phyloP scores from a whole-genome alignment of 2,888 invertebrate genomes.

The Eurytoma californica region DNA sequence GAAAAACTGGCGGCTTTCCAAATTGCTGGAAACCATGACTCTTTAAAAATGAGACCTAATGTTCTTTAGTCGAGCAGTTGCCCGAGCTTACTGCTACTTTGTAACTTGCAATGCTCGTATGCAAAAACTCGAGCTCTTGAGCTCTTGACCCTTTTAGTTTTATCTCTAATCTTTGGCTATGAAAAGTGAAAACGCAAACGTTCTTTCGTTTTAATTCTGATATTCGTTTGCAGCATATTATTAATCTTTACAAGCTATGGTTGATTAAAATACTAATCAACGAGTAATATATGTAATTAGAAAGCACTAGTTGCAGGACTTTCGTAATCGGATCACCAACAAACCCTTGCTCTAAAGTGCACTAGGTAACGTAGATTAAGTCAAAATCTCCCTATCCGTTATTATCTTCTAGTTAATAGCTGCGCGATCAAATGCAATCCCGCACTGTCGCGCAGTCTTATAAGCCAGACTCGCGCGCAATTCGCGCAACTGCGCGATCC shows the following conservation, averaged over 20 bases:
- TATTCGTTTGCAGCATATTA: too few species aligned
- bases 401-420: slow-evolving; percentile 14
- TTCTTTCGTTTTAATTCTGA: too few species aligned
- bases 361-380: slow-evolving; percentile 1
- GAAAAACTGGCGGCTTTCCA: slow-evolving; percentile 26
- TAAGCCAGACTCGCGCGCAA: not conserved
- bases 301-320: too few species aligned
- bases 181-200: too few species aligned
- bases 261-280: not conserved
- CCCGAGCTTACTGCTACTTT: too few species aligned
- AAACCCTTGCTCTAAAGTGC: not conserved
- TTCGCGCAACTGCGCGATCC: not conserved
- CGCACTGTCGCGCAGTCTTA: not conserved
- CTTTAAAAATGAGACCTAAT: not conserved
- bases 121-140: too few species aligned
- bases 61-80: not conserved
- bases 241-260: not conserved
- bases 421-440: not conserved
- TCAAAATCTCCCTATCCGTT: slow-evolving; percentile 5
- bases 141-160: not conserved
- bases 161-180: not conserved
- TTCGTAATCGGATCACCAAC: too few species aligned
- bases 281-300: not conserved
- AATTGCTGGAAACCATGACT: slow-evolving; percentile 13
- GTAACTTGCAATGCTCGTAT: too few species aligned